Conservation (phyloP, 2,113 vertebrate species). For the Platysternon megacephalum region DNA sequence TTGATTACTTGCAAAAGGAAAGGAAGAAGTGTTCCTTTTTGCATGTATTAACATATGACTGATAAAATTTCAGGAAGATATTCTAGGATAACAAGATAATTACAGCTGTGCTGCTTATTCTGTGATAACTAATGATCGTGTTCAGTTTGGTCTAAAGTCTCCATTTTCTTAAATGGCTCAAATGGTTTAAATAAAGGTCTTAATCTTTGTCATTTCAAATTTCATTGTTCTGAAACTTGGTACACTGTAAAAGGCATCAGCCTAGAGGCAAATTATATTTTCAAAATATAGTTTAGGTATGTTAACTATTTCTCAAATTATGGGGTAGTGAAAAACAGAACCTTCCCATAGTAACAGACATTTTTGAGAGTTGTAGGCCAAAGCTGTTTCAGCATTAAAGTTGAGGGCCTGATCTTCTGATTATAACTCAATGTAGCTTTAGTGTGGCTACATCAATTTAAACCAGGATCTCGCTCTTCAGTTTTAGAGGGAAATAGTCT, state of each 20-base stretch:
- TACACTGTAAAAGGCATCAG: constrained; percentile 29
- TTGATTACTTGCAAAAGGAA: neutral
- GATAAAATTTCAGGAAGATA: constrained; percentile 44
- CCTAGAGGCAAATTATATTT: constrained; percentile 33
- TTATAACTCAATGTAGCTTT: neutral
- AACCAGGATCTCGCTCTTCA: neutral
- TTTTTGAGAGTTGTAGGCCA: neutral
- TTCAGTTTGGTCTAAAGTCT: constrained; percentile 20
- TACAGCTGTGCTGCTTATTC: constrained; percentile 48
- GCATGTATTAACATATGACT: neutral
- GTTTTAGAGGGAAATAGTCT: neutral
- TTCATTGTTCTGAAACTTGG: neutral
- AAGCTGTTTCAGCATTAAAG: neutral
- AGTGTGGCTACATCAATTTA: neutral
- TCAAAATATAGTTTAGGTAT: constrained; percentile 43
- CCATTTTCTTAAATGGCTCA: constrained; percentile 39
- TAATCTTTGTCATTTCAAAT: constrained; percentile 9
- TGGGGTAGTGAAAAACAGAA: constrained; percentile 8
- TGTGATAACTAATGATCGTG: constrained; percentile 34
- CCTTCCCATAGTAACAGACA: neutral
- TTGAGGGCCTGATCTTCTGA: neutral
- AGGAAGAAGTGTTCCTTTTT: constrained; percentile 27
- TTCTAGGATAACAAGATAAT: constrained; percentile 29
- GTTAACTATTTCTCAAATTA: constrained; percentile 52
- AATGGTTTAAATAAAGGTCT: constrained; percentile 41